Evolutionary conservation across 2,113 vertebrate genomes (phyloP), one percentile per base, ranked within the genome.

Genomic region (Chaetops frenatus): DNA sequence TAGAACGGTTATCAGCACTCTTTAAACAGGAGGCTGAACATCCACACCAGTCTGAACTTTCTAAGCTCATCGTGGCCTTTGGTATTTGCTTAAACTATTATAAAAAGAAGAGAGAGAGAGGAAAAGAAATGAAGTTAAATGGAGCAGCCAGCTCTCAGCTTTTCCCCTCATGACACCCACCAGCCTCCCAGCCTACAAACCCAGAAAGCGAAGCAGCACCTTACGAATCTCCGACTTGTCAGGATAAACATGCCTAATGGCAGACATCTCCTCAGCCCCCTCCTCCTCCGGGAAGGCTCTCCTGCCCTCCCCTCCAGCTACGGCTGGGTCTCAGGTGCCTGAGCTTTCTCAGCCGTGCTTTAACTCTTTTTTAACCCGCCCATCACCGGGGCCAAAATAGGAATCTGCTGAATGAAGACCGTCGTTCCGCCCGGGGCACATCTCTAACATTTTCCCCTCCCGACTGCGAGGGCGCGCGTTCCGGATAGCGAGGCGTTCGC

Each of bases 71-170:
- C n/a, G 3, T 6, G 81, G 83, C 90, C 86, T 94, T 65, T 92
- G 67, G 64, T 83, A 93, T 80, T 95, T 90, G 23, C 81, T 87
- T 69, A 53, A 92, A 61, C 42, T 93, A 66, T 88, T 35, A 64
- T 19, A 86, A 91, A 71, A 47, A 36, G 24, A 8, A 48, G 29
- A 40, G 25, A 24, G 24, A 18, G 12, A 27, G 13, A 7, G 6
- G 18, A 23, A 56, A 9, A 42, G 7, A 38, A 23, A 76, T 5
- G 3, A 62, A 88, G 83, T 73, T 88, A 83, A 92, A 94, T 45
- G 66, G 82, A 93, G 90, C 86, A 95, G 58, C 82, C 57, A 48
- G 31, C 62, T 96, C 67, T 92, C 94, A 94, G 86, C 23, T 93
- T 84, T 45, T 73, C 71, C 74, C 88, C 66, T 86, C 67, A 17